Evolutionary conservation across 2,888 invertebrate genomes (phyloP), one percentile per base, ranked within the genome.

Genomic region (Melanargia galathea): DNA sequence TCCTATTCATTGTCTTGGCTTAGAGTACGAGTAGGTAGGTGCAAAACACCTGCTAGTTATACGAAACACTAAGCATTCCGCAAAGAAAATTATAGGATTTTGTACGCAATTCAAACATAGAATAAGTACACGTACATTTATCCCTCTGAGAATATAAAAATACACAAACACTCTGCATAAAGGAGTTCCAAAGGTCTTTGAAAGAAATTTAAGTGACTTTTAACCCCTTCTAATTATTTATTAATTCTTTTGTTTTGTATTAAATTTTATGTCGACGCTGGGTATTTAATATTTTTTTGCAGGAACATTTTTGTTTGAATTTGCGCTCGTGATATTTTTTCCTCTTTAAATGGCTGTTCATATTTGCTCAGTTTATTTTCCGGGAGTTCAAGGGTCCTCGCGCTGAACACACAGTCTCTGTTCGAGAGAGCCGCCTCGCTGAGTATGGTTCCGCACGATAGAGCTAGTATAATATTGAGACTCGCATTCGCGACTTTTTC

Each of bases 351-450:
- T 80, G 74, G 76, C 75, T 75, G 79, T 75, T 78, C 78, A 80
- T 86, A 82, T 87, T 88, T 87, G 82, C 79, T 81, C 84, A 84
- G 84, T 85, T 87, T 87, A 86, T 87, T 86, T 87, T 86, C 81
- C 84, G 77, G 76, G 72, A 79, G 80, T 77, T 74, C 73, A 77
- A 84, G 84, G 71, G 82, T 83, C 76, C 84, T 87, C 77, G 76
- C 83, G 79, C 79, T 80, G 81, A 82, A 84, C 80, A 87, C 79
- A 86, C 82, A 81, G 83, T 74, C 80, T 82, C 80, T 78, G 78
- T 76, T 82, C 79, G 77, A 82, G 83, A 77, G 81, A 81, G 77
- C 82, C 76, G 81, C 82, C 64, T 68, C 67, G 72, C 62, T 73
- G 73, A 67, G 69, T 71, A 66, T 73, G 70, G 70, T 43, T 73